Conservation (phyloP, 92 coral and sea anemone species). For the Heliopora coerulea region DNA sequence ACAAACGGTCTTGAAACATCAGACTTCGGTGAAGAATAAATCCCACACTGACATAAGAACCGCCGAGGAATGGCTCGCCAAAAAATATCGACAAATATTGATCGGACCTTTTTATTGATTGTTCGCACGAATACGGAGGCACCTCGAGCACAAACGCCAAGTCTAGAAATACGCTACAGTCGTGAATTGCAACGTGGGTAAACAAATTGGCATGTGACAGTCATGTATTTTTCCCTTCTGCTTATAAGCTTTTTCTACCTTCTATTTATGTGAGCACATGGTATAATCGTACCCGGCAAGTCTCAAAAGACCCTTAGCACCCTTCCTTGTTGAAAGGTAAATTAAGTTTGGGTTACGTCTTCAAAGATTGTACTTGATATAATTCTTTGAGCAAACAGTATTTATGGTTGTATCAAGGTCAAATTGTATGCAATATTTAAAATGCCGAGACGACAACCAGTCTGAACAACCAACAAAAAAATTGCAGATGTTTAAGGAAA, state of each 20-base stretch:
- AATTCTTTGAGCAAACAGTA: constrained; percentile 7
- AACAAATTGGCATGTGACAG: too few species aligned
- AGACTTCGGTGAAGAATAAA: constrained; percentile 23
- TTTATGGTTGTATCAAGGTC: neutral
- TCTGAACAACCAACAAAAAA: neutral
- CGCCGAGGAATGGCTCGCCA: constrained; percentile 7
- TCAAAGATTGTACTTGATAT: neutral
- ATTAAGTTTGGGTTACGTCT: constrained; percentile 16
- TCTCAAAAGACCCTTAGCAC: constrained; percentile 39
- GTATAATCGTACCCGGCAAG: too few species aligned
- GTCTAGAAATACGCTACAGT: neutral
- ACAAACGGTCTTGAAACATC: constrained; percentile 23
- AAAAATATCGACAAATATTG: constrained; percentile 25
- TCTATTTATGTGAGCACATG: too few species aligned
- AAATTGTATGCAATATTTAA: neutral
- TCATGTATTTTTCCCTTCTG: neutral
- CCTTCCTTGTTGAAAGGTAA: constrained; percentile 38
- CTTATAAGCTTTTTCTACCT: too few species aligned
- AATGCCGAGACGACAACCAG: neutral
- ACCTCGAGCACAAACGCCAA: neutral
- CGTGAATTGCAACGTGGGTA: too few species aligned
- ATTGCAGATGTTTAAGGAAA: neutral
- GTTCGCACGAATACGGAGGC: constrained; percentile 20
- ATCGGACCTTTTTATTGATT: constrained; percentile 36
- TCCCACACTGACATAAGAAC: constrained; percentile 4